phyloP scores from a whole-genome alignment of 92 coral and sea anemone genomes.

The Phenganax marumi region DNA sequence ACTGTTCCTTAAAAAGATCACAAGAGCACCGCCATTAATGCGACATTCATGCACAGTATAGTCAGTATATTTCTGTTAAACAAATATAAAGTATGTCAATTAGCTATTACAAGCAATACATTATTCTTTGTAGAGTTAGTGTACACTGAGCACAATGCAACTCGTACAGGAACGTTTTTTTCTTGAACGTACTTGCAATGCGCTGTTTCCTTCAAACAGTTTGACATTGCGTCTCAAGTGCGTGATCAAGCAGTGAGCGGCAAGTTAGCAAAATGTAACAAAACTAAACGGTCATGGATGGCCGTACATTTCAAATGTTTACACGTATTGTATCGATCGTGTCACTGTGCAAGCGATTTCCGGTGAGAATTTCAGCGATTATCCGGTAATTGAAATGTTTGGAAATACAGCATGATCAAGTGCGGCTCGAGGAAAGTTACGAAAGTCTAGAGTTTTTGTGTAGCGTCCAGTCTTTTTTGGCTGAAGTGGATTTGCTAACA shows the following conservation, averaged over 20 bases:
- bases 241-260: neutral
- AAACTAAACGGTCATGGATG: neutral
- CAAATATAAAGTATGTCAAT: neutral
- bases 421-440: no score
- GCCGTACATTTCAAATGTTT: constrained; percentile 15
- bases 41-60: neutral
- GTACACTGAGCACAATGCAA: no score
- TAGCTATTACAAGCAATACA: no score
- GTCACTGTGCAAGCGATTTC: constrained; percentile 25
- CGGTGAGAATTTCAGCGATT: constrained; percentile 24
- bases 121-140: no score
- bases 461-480: neutral
- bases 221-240: neutral
- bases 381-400: constrained; percentile 36
- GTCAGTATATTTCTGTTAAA: neutral
- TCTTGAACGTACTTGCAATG: neutral
- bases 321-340: neutral
- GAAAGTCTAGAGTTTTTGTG: constrained; percentile 16
- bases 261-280: neutral
- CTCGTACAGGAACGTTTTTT: no score
- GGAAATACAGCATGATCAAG: constrained; percentile 18
- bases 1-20: constrained; percentile 22
- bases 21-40: constrained; percentile 21
- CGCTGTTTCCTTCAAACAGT: neutral
- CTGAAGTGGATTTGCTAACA: neutral